Evolutionary conservation across 2,113 vertebrate genomes (phyloP), one percentile per base, ranked within the genome.

Genomic region (Sinocyclocheilus maitianheensis): DNA sequence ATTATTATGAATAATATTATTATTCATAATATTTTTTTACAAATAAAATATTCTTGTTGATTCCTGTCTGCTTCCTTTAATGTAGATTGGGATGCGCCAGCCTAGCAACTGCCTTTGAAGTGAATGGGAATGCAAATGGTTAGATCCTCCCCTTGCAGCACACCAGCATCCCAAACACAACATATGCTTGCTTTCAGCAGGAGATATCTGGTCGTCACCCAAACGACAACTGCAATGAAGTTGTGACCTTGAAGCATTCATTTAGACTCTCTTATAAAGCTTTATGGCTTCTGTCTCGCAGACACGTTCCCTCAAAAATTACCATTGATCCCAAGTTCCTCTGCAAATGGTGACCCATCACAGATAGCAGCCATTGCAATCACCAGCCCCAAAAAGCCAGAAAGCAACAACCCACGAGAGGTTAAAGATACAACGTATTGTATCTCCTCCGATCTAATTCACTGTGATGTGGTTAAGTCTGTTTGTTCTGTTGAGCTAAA

Each of bases 401-500:
- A 72, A 83, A 34, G 13, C 62, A 51, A 67, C 14, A 67, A 18
- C 43, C 7, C 24, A 63, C 12, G 16, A 24, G 6, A 63, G 34
- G 58, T 14, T 16, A 5, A 81, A 30, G 18, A 69, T 34, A 69
- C 16, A 1, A 51, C 40, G 48, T 30, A 18, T 53, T 53, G 51
- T 65, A 67, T 81, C 79, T 30, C 6, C 16, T 48, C 60, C 7
- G 43, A 82, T 82, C 24, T 37, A 71, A 82, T 53, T 82, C 62
- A 34, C 24, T 22, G 43, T 69, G 63, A 82, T 82, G 46, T 81
- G 60, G 37, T 65, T 43, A 81, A 65, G 60, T 30, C 63, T 82
- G 26, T 82, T 82, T 53, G 24, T 67, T 69, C 14, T 81, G 79
- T 65, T 65, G 62, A 30, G 62, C 79, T 81, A 81, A 81, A 81